Percentiles rank a stretch among this genome's conserved stretches.
Evolutionary conservation across 2,797 vertebrate species (phyloP).

Genomic region (Muraenolepis orangiensis): DNA sequence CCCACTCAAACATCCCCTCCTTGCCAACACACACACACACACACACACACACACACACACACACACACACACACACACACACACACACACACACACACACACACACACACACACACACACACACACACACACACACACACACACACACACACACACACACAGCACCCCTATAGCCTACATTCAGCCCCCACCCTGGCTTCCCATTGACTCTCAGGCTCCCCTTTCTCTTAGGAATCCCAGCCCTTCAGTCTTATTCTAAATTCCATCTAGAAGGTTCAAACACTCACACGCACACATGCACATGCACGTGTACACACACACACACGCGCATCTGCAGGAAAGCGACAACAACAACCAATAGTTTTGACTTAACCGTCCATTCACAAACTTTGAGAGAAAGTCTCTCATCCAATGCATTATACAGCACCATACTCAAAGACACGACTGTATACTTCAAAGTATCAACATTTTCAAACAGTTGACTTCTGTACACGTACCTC

Average conservation of each 20-base stretch:
- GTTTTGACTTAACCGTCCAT: background rate
- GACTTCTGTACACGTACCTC: background rate
- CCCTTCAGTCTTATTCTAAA: background rate
- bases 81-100: conserved; percentile 39
- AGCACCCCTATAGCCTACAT: background rate
- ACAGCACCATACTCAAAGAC: background rate
- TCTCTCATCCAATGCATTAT: background rate
- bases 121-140: conserved; percentile 15
- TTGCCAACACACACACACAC: conserved; percentile 7
- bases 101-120: conserved; percentile 16
- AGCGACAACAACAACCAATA: background rate
- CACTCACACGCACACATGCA: background rate
- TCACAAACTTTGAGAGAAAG: background rate
- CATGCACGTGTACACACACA: background rate
- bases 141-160: background rate
- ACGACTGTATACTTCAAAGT: background rate
- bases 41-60: conserved; percentile 18
- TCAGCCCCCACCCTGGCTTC: background rate
- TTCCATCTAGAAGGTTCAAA: background rate
- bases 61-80: conserved; percentile 8
- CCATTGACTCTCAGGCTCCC: background rate
- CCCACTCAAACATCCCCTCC: conserved; percentile 13
- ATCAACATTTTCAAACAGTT: background rate
- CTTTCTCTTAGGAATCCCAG: background rate
- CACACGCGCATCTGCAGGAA: background rate